Base-by-base conservation (phyloP, 92 coral and sea anemone species). In the Palythoa grandis region DNA sequence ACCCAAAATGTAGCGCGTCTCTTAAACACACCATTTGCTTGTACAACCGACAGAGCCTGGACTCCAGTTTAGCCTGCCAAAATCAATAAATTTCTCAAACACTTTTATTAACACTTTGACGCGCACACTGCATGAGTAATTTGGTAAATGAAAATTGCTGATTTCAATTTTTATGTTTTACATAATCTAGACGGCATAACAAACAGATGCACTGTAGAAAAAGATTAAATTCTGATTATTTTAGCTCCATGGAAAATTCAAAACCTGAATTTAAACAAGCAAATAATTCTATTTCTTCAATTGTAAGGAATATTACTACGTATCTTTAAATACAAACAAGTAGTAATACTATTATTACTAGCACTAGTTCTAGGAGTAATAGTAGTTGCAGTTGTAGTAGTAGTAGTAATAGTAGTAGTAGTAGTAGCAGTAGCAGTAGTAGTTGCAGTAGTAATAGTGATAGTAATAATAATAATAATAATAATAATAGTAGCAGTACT, bases 41-140 rank as follows among this genome's bases (percentile, higher is more conserved):
- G 92, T 94, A 94, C 52, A 92, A 77, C 66, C 89, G 92, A 71
- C 98, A 91, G 29, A 94, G 85, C 83, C 92, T 94, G 76, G 98
- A 92, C 85, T 94, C 98, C 54, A 94, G 88, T 80, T 91, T 94
- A 23, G 97, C 85, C 98, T 94, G 77, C 73, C 40, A 7, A 48
- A 77, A 29, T 29, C 1, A 86, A 58, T 29, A n/a, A 16, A 11
- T 14, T 2, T 20, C 78, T 24, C 43, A 48, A 20, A 0, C 6
- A n/a, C 15, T 35, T 24, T 65, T 22, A 68, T 12, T 7, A 23
- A 24, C 11, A 9, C 13, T 1, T 0, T 29, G 35, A 29, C 1
- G 35, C 35, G 35, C 35, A 29, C 35, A 29, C 35, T 29, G 35
- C 35, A 29, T 29, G 35, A 29, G 35, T 29, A 29, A n/a, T n/a